Evolutionary conservation across 2,888 invertebrate genomes (phyloP).

Genomic region (Penaeus monodon): DNA sequence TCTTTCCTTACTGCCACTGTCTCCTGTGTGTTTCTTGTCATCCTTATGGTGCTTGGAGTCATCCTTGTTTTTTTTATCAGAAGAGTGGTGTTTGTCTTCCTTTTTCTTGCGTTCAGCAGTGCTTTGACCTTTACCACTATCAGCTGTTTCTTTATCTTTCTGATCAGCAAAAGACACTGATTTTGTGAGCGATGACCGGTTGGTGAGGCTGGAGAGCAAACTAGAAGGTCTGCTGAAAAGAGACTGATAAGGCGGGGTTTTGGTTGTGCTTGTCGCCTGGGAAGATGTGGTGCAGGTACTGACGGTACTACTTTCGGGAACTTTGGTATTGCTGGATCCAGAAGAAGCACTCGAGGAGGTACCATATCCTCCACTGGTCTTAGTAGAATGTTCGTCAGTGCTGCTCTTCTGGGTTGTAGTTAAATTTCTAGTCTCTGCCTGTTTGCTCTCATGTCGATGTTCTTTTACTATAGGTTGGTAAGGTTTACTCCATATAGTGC

Average conservation of each 20-base stretch:
- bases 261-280: conserved; percentile 14
- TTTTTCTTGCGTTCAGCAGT: conserved; percentile 26
- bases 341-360: too few species aligned
- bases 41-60: conserved; percentile 8
- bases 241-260: conserved; percentile 52
- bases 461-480: too few species aligned
- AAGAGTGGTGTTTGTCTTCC: conserved; percentile 32
- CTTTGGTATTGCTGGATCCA: neutral
- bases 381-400: neutral
- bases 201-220: conserved; percentile 58
- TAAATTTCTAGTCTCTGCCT: too few species aligned
- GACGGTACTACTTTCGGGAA: neutral
- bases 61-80: conserved; percentile 41
- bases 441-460: too few species aligned
- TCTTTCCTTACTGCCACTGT: neutral
- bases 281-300: neutral
- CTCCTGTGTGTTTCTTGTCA: neutral
- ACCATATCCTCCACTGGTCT: too few species aligned
- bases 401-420: neutral
- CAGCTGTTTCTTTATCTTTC: conserved; percentile 30
- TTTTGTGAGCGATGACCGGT: conserved; percentile 48
- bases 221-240: conserved; percentile 60
- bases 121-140: conserved; percentile 14
- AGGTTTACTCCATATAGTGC: too few species aligned
- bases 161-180: conserved; percentile 55